Percentiles rank a stretch among this genome's conserved stretches.
phyloP scores from a whole-genome alignment of 2,888 invertebrate species.

The Drosophila kuntzei region DNA sequence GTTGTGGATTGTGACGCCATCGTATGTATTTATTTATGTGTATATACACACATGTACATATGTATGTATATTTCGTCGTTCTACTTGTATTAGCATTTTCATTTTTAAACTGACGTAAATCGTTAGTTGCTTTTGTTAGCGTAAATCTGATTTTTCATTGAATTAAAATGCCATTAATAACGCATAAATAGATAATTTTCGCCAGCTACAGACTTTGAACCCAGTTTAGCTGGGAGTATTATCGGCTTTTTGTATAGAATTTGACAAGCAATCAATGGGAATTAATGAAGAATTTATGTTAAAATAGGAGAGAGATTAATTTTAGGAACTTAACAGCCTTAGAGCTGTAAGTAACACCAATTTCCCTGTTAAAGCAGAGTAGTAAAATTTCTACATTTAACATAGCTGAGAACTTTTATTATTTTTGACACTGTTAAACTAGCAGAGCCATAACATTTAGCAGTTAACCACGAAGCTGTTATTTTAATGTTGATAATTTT shows the following conservation, averaged over 20 bases:
- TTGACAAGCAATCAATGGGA: neutral
- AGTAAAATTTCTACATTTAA: neutral
- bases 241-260: neutral
- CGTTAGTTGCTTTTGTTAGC: conserved; percentile 23
- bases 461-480: no score
- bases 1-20: conserved; percentile 44
- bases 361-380: neutral
- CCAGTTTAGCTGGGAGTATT: neutral
- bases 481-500: no score
- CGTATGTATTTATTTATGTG: conserved; percentile 20
- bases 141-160: conserved; percentile 25
- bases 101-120: conserved; percentile 27
- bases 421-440: no score
- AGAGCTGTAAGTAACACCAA: neutral
- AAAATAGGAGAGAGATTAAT: neutral
- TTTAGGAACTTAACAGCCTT: neutral
- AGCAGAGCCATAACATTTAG: no score
- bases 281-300: neutral
- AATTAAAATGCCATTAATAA: conserved; percentile 32
- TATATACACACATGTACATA: conserved; percentile 2
- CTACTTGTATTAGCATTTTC: conserved; percentile 35
- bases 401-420: no score
- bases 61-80: neutral
- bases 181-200: conserved; percentile 12
- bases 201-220: conserved; percentile 1